These are phyloP conservation scores for Diachasmimorpha longicaudata DNA, from an alignment of 1,140 invertebrate species.

Conservation along the genomic window DNA sequence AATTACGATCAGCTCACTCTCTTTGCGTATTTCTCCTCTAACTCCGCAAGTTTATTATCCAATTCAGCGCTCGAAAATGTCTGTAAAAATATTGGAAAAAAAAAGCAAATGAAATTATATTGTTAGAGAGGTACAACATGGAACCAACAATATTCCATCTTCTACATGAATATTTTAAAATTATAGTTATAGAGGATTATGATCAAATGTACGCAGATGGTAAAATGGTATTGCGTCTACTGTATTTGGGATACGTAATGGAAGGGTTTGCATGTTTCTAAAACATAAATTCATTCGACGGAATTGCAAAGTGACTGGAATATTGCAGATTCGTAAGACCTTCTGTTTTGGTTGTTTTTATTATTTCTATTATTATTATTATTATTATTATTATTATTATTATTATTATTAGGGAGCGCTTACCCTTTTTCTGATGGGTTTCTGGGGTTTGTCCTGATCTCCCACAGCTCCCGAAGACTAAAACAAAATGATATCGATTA, in stretches of 20 bases:
- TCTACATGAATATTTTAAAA: not conserved
- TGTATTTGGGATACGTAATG: not conserved
- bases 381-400: not conserved
- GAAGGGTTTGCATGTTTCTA: slow-evolving; percentile 13
- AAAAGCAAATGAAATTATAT: not conserved
- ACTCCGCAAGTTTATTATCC: slow-evolving; percentile 46
- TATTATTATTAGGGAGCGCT: not conserved
- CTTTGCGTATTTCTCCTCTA: slow-evolving; percentile 48
- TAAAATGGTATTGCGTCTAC: not conserved
- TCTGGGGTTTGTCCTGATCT: not conserved
- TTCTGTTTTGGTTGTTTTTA: not conserved
- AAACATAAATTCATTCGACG: slow-evolving; percentile 8
- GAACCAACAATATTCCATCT: not conserved
- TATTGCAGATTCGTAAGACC: not conserved
- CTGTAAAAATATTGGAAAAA: slow-evolving; percentile 39
- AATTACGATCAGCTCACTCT: slow-evolving; percentile 38
- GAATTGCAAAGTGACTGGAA: slow-evolving; percentile 18
- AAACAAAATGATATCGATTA: not conserved
- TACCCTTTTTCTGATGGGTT: slow-evolving; percentile 16
- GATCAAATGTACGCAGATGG: not conserved
- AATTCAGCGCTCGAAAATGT: slow-evolving; percentile 50
- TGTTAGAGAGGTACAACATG: not conserved
- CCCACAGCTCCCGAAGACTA: not conserved
- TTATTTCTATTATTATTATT: no score
- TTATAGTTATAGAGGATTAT: slow-evolving; percentile 10